phyloP scores from a whole-genome alignment of 2,888 invertebrate species.

The Catocala fraxini region DNA sequence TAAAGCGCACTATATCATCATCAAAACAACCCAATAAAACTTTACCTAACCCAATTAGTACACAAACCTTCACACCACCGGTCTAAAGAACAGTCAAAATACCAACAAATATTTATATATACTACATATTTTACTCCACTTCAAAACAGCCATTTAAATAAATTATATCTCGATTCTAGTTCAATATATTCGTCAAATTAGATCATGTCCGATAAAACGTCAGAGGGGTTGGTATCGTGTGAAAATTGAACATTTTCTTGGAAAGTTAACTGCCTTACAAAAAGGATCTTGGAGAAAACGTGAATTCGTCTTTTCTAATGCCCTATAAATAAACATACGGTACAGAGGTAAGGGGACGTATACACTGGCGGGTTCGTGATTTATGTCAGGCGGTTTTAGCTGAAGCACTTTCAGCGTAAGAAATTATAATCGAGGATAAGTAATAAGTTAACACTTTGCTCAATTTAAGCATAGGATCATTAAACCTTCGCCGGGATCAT shows the following conservation, averaged over 20 bases:
- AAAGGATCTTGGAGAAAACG: conserved; percentile 58
- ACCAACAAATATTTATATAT: too few relatives aligned
- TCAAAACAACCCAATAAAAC: too few relatives aligned
- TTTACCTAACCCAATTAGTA: too few relatives aligned
- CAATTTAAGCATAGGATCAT: too few relatives aligned
- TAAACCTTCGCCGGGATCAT: too few relatives aligned
- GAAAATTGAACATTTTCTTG: conserved; percentile 55
- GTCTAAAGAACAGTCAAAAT: too few relatives aligned
- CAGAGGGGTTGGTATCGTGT: conserved; percentile 17
- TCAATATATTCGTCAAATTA: conserved; percentile 20
- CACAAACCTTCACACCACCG: too few relatives aligned
- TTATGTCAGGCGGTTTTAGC: conserved; percentile 10
- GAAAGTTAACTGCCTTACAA: conserved; percentile 59
- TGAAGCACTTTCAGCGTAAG: neutral
- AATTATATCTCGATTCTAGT: neutral
- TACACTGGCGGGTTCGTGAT: conserved; percentile 33
- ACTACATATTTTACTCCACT: too few relatives aligned
- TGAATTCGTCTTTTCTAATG: conserved; percentile 79
- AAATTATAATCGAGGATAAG: neutral
- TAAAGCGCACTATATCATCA: too few relatives aligned
- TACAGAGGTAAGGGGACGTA: conserved; percentile 49
- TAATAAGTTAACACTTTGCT: neutral
- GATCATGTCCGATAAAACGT: conserved; percentile 5
- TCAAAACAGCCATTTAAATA: conserved; percentile 10
- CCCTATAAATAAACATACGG: conserved; percentile 80